These are phyloP conservation scores for Nestor notabilis DNA, from an alignment of 2,113 vertebrate species.

Conservation along the genomic window DNA sequence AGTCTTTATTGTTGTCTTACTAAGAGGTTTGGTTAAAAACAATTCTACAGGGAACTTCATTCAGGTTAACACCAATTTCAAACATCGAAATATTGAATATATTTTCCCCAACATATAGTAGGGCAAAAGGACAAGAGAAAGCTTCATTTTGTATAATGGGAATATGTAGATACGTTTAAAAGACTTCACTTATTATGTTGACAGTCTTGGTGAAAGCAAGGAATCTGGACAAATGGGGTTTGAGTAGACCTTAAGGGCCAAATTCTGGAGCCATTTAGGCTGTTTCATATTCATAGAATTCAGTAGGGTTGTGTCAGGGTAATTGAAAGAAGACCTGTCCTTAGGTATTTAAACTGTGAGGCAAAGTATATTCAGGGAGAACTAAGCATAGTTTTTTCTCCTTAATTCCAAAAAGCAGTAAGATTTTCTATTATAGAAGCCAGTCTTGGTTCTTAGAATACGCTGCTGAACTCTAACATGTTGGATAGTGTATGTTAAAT, in stretches of 20 bases:
- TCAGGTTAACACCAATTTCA: neutral
- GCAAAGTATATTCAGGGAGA: neutral
- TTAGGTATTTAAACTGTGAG: neutral
- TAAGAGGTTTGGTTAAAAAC: neutral
- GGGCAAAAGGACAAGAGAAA: neutral
- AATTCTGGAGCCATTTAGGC: neutral
- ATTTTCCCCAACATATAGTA: neutral
- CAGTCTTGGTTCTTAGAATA: neutral
- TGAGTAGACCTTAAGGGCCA: neutral
- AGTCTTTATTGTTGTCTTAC: neutral
- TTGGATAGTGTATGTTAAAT: neutral
- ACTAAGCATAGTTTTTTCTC: neutral
- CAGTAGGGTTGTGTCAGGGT: neutral
- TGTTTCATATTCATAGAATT: neutral
- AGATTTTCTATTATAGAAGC: neutral
- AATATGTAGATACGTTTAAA: neutral
- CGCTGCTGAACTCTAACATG: neutral
- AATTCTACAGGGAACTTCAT: neutral
- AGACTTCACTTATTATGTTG: neutral
- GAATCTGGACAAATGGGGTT: neutral
- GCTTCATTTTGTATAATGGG: neutral
- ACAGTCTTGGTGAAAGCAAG: neutral
- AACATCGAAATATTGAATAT: neutral
- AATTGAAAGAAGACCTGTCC: neutral
- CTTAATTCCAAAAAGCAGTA: neutral